A percentile compares a stretch with the other conserved stretches of the same genome.
These are phyloP conservation scores for Lerista edwardsae DNA, from an alignment of 2,797 vertebrate species.

Conservation along the genomic window DNA sequence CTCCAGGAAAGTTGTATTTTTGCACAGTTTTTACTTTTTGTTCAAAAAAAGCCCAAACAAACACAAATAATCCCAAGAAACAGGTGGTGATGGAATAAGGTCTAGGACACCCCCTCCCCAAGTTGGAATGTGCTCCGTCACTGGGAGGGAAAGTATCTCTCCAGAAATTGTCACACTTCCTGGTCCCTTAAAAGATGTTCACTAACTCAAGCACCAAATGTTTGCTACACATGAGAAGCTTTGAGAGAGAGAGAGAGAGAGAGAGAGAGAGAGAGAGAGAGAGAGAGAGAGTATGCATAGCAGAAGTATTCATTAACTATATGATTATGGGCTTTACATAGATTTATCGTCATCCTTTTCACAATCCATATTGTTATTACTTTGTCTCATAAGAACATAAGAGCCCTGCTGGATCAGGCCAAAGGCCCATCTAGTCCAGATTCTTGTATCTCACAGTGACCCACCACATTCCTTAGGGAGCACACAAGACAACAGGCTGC, in stretches of 20 bases:
- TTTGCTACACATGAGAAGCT: slow-evolving; percentile 37
- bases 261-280: neutral
- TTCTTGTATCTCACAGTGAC: too few species aligned
- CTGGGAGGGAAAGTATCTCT: slow-evolving; percentile 17
- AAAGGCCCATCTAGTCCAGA: too few species aligned
- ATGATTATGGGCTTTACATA: neutral
- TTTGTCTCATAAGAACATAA: neutral
- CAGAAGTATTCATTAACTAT: neutral
- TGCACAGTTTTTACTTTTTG: slow-evolving; percentile 1
- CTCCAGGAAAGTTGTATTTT: slow-evolving; percentile 26
- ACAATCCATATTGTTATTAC: neutral
- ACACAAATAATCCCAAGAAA: slow-evolving; percentile 42
- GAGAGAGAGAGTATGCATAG: neutral
- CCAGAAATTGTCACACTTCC: slow-evolving; percentile 30
- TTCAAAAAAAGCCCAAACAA: slow-evolving; percentile 45
- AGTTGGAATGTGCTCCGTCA: neutral
- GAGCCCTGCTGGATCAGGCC: too few species aligned
- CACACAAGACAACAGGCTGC: too few species aligned
- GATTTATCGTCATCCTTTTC: neutral
- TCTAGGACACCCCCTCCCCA: neutral
- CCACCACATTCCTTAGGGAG: too few species aligned
- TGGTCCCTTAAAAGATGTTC: slow-evolving; percentile 26
- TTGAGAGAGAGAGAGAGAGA: neutral
- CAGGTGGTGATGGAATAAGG: neutral
- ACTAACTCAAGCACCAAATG: slow-evolving; percentile 20